These are phyloP conservation scores for Craterocephalus amniculus DNA, from an alignment of 2,797 vertebrate species.

Conservation along the genomic window DNA sequence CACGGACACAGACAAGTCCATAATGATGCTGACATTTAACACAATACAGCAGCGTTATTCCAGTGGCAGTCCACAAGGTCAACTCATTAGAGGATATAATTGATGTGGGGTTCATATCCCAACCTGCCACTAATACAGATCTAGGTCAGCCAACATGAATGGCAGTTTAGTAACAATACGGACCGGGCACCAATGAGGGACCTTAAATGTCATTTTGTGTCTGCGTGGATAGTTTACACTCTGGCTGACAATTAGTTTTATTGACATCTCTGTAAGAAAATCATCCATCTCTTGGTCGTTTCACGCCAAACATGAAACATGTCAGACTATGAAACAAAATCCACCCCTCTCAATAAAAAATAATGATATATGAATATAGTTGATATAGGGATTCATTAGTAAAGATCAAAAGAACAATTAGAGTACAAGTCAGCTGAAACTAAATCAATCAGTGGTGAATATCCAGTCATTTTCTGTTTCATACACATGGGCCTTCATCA, in stretches of 20 bases:
- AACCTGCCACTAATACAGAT: conserved; percentile 52
- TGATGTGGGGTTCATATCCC: conserved; percentile 55
- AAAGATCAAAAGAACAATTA: not conserved
- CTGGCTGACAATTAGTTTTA: conserved; percentile 24
- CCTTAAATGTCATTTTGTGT: conserved; percentile 24
- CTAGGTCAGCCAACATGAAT: conserved; percentile 31
- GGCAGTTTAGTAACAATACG: conserved; percentile 45
- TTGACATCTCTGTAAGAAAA: conserved; percentile 46
- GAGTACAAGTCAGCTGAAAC: not conserved
- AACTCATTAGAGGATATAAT: conserved; percentile 72
- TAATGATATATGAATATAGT: not conserved
- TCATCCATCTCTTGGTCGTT: conserved; percentile 16
- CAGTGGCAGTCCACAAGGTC: conserved; percentile 64
- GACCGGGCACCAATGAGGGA: conserved; percentile 35
- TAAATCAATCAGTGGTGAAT: conserved; percentile 14
- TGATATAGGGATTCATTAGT: conserved; percentile 3
- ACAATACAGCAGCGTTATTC: conserved; percentile 55
- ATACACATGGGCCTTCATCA: not conserved
- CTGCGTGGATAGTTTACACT: conserved; percentile 15
- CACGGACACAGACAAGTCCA: conserved; percentile 25
- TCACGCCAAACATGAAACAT: conserved; percentile 13
- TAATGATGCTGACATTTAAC: conserved; percentile 74
- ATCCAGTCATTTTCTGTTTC: conserved; percentile 1
- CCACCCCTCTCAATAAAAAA: not conserved
- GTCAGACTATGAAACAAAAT: conserved; percentile 1